phyloP scores from a whole-genome alignment of 2,888 invertebrate genomes.

The Iselma pallidipennis region DNA sequence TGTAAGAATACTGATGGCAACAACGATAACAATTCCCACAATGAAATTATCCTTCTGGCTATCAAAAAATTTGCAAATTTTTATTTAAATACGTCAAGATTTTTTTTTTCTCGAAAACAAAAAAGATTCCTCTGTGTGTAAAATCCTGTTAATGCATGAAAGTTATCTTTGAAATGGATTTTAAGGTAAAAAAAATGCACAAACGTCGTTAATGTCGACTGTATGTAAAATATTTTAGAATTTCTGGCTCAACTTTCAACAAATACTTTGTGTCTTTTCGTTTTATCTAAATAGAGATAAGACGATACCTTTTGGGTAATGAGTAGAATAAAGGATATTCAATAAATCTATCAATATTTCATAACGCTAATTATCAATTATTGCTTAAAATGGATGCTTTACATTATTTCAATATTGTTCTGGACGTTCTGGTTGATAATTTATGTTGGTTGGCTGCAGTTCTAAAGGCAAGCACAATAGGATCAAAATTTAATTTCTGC shows the following conservation, averaged over 20 bases:
- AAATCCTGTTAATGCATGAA: not conserved
- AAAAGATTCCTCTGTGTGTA: not conserved
- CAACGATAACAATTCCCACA: constrained; percentile 3
- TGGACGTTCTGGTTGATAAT: no score
- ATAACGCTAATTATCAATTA: no score
- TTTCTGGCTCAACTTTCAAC: not conserved
- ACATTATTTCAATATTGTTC: no score
- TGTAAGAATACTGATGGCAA: constrained; percentile 1
- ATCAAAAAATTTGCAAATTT: not conserved
- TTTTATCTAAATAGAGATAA: not conserved
- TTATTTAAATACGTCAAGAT: not conserved
- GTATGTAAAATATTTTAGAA: not conserved
- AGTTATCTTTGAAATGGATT: no score
- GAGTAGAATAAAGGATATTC: not conserved
- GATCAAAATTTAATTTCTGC: no score
- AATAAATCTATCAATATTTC: not conserved
- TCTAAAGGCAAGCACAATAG: no score
- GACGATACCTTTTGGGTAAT: constrained; percentile 1
- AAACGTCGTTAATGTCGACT: no score
- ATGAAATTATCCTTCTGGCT: constrained; percentile 1
- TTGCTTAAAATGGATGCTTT: no score
- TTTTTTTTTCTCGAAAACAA: not conserved
- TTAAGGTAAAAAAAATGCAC: no score
- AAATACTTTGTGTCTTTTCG: not conserved
- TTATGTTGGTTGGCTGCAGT: no score